These are phyloP conservation scores for Gnathonemus echidnorhynchus DNA, from an alignment of 2,113 vertebrate species.

Conservation along the genomic window DNA sequence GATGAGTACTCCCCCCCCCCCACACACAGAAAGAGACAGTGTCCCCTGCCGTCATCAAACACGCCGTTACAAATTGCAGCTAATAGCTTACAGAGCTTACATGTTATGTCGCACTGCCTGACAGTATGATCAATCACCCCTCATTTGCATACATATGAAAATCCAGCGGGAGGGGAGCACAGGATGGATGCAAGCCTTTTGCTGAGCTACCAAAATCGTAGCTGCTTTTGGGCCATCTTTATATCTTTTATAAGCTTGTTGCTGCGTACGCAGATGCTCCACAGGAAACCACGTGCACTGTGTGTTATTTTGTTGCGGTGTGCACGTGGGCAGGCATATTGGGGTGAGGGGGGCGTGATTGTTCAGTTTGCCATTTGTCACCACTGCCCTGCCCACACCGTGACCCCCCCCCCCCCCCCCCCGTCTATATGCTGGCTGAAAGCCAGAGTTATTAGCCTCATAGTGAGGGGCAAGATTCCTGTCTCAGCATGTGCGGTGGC, in stretches of 20 bases:
- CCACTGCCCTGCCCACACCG: background rate
- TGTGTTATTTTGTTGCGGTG: background rate
- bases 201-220: too few relatives aligned
- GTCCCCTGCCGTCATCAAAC: background rate
- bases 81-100: background rate
- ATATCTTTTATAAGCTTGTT: background rate
- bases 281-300: background rate
- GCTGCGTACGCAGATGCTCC: background rate
- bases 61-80: background rate
- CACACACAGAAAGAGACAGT: background rate
- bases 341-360: background rate
- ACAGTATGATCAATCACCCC: background rate
- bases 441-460: constrained; percentile 30
- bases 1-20: background rate
- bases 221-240: background rate
- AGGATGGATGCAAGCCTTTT: background rate
- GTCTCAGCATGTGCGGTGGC: background rate
- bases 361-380: background rate
- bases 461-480: constrained; percentile 36
- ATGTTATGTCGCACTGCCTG: background rate
- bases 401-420: too few relatives aligned
- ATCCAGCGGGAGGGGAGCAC: background rate
- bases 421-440: background rate
- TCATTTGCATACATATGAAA: background rate
- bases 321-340: background rate